These are phyloP conservation scores for Phalacrocorax carbo DNA, from an alignment of 2,113 vertebrate genomes.

Conservation along the genomic window DNA sequence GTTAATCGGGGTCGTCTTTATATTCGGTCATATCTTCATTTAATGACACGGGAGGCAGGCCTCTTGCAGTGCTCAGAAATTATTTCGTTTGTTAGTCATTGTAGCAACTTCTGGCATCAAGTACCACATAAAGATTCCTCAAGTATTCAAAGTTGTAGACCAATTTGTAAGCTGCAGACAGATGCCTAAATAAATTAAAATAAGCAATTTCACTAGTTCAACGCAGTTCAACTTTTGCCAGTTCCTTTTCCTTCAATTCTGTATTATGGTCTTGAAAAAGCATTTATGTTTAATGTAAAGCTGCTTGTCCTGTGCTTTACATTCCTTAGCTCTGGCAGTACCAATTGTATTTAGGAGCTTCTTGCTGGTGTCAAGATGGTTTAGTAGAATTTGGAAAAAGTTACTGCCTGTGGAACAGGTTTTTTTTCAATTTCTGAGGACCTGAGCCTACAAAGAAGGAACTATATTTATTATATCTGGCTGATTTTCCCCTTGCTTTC, in stretches of 20 bases:
- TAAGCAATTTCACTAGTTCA: background rate
- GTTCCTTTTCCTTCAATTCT: background rate
- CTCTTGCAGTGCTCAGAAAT: background rate
- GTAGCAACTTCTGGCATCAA: background rate
- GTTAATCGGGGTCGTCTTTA: background rate
- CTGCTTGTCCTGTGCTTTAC: background rate
- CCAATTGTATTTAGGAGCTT: background rate
- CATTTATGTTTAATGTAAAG: background rate
- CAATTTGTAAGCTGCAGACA: background rate
- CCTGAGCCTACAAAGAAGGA: background rate
- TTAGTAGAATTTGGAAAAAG: background rate
- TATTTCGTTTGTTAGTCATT: background rate
- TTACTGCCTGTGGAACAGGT: background rate
- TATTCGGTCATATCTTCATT: background rate
- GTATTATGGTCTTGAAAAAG: background rate
- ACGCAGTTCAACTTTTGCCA: background rate
- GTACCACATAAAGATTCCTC: background rate
- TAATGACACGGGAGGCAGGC: background rate
- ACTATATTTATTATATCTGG: background rate
- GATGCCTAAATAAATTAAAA: background rate
- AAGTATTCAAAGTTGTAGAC: background rate
- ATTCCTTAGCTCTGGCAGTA: background rate
- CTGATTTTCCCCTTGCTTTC: background rate
- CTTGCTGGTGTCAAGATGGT: background rate
- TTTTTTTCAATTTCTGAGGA: background rate